These are phyloP conservation scores for Gryllus longicercus DNA, from an alignment of 2,888 invertebrate genomes.

Conservation along the genomic window DNA sequence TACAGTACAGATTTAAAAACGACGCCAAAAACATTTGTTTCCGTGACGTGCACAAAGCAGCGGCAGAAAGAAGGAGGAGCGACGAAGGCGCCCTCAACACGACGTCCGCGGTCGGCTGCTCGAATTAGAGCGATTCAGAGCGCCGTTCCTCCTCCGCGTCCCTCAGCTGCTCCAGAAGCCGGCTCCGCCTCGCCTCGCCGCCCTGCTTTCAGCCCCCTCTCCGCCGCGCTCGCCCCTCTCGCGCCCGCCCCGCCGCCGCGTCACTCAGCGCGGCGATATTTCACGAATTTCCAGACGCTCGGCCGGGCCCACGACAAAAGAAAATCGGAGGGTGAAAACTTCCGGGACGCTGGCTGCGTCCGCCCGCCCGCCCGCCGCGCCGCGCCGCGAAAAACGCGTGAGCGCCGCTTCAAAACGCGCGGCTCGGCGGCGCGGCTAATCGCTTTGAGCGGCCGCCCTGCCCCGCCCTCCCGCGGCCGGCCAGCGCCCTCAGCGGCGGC, in stretches of 20 bases:
- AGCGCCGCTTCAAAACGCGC: not conserved
- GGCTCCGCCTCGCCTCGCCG: not conserved
- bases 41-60: no score
- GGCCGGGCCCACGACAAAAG: not conserved
- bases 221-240: not conserved
- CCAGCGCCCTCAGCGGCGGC: no score
- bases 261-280: conserved; percentile 5
- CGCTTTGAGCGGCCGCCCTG: not conserved
- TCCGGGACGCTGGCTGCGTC: not conserved
- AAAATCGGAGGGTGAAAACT: not conserved
- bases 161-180: not conserved
- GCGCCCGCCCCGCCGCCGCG: not conserved
- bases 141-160: not conserved
- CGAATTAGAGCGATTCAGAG: not conserved
- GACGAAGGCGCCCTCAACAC: no score
- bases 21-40: no score
- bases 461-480: not conserved
- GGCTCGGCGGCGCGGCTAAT: not conserved
- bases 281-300: not conserved
- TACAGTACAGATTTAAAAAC: no score
- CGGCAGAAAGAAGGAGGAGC: no score
- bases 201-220: not conserved
- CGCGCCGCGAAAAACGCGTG: not conserved
- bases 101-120: no score
- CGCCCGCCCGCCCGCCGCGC: no score